Base-by-base conservation (phyloP, 1,140 invertebrate genomes). In the Pseudomyrmex cubaensis region DNA sequence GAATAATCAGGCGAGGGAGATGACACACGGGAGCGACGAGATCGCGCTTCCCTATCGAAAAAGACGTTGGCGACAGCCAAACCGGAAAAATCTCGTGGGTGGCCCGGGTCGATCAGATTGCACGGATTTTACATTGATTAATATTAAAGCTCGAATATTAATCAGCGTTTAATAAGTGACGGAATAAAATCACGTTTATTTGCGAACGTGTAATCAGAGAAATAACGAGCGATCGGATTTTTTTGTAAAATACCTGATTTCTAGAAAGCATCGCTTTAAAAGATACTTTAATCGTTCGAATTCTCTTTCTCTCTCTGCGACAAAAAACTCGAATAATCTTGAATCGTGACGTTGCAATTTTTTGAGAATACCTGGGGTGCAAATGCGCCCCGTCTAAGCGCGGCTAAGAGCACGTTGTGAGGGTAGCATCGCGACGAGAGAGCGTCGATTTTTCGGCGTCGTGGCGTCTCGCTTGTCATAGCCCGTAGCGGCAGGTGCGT, bases 401-500 rank as follows among this genome's bases (percentile, higher is more conserved):
- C 4, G n/a, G 12, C 22, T 56, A 48, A 35, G 54, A 12, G 9
- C 20, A 10, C 2, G 52, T 25, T 10, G 35, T 10, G 35, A 66
- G 74, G 10, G 62, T 66, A 66, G 13, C 44, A 12, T 48, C 44
- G 20, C 15, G 20, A 22, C 17, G 73, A 54, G 22, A 54, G 22
- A 67, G 46, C 46, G 74, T 67, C 64, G 63, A 78, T 83, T 83
- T 83, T 83, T 69, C 20, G 54, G 46, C 22, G 20, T 64, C 59
- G 56, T 44, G 50, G 20, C 35, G 20, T 50, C 46, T 78, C 35
- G 61, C 54, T 66, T 57, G 73, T 64, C 70, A 64, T n/a, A 61
- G 74, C 44, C 78, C 82, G 82, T 83, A 52, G 72, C 76, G 83
- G 72, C 61, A 87, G 86, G 62, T 63, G 63, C 15, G 22, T 83